phyloP scores from a whole-genome alignment of 2,888 invertebrate species.

The Meiosimyza decipiens region DNA sequence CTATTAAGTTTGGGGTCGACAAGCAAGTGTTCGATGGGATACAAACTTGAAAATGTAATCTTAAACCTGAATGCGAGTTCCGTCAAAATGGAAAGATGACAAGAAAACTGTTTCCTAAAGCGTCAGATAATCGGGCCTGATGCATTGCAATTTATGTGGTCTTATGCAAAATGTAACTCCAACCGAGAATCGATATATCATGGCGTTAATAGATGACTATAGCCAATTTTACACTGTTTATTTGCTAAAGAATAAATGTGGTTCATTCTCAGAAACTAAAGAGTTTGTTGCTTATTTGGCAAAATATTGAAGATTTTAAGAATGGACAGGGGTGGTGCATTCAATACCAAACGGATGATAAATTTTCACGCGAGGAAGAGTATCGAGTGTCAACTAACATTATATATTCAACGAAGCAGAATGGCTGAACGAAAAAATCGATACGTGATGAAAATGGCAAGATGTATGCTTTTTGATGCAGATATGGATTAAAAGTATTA shows the following conservation, averaged over 20 bases:
- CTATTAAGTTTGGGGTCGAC: too few species aligned
- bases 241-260: too few species aligned
- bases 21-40: too few species aligned
- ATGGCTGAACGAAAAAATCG: too few species aligned
- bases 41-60: too few species aligned
- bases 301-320: neutral
- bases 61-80: too few species aligned
- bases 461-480: constrained; percentile 29
- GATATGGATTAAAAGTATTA: constrained; percentile 21
- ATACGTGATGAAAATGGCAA: too few species aligned
- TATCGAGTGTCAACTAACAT: constrained; percentile 9
- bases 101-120: constrained; percentile 12
- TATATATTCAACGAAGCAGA: constrained; percentile 27
- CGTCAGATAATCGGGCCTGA: neutral
- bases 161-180: constrained; percentile 17
- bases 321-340: neutral
- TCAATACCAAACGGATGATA: neutral
- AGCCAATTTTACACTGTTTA: too few species aligned
- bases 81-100: too few species aligned
- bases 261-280: constrained; percentile 9
- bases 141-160: constrained; percentile 18
- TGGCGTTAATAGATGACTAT: too few species aligned
- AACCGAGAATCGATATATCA: constrained; percentile 9
- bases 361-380: neutral
- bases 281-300: constrained; percentile 3